Percentiles rank a stretch among this genome's conserved stretches.
phyloP scores from a whole-genome alignment of 2,888 invertebrate genomes.

The Xestia sexstrigata region DNA sequence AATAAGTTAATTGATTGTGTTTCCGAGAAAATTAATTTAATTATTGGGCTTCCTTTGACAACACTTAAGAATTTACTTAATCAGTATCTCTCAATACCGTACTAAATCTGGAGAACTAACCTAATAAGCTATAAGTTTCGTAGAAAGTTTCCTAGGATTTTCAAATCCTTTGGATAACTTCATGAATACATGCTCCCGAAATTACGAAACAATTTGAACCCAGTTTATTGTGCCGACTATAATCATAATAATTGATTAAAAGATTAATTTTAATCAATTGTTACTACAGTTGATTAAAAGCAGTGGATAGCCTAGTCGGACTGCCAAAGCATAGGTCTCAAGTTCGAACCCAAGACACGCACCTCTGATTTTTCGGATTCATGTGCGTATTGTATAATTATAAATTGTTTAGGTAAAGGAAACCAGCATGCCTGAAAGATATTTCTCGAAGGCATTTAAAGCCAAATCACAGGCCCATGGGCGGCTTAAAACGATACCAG shows the following conservation, averaged over 20 bases:
- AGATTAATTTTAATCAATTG: too few relatives aligned
- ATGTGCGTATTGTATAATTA: too few relatives aligned
- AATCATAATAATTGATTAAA: not conserved
- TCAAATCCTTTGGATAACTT: not conserved
- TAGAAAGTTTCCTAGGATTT: not conserved
- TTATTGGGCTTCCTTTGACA: conserved; percentile 22
- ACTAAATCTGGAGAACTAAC: not conserved
- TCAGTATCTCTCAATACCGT: not conserved
- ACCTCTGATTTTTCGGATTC: too few relatives aligned
- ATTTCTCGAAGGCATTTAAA: too few relatives aligned
- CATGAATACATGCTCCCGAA: not conserved
- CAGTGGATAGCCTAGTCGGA: too few relatives aligned
- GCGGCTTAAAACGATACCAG: too few relatives aligned
- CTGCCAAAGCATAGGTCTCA: too few relatives aligned
- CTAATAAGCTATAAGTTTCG: not conserved
- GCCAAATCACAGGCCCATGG: too few relatives aligned
- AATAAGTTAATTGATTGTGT: conserved; percentile 20
- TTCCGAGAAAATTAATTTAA: conserved; percentile 19
- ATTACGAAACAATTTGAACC: not conserved
- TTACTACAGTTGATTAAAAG: too few relatives aligned
- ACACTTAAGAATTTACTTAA: conserved; percentile 25
- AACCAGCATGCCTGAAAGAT: too few relatives aligned
- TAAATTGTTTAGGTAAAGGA: too few relatives aligned
- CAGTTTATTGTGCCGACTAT: not conserved
- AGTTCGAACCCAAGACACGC: too few relatives aligned